phyloP scores from a whole-genome alignment of 2,797 vertebrate genomes.

The Gephyroberyx darwinii region DNA sequence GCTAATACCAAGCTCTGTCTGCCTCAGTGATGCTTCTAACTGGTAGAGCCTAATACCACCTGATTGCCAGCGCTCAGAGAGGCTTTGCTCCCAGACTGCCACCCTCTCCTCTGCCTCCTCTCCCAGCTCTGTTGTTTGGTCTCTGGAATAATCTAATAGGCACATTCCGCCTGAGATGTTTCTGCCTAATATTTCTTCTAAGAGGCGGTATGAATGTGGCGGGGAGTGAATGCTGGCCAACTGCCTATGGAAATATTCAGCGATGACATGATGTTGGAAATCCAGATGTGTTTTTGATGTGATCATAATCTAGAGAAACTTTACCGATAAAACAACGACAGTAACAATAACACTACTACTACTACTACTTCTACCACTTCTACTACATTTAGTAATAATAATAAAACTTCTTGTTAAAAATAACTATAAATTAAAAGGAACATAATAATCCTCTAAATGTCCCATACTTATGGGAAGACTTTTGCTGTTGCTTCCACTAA shows the following conservation, averaged over 20 bases:
- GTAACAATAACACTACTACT: too few species aligned
- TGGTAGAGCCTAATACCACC: slow-evolving; percentile 64
- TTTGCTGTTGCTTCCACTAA: too few species aligned
- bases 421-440: too few species aligned
- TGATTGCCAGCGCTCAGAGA: slow-evolving; percentile 67
- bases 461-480: too few species aligned
- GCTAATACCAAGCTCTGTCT: slow-evolving; percentile 61
- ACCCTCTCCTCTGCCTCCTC: slow-evolving; percentile 58
- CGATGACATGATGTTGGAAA: slow-evolving; percentile 23
- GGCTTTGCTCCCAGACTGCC: slow-evolving; percentile 68
- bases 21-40: slow-evolving; percentile 56
- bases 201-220: slow-evolving; percentile 31
- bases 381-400: too few species aligned
- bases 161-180: slow-evolving; percentile 69
- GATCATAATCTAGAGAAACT: too few species aligned
- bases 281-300: neutral
- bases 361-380: too few species aligned
- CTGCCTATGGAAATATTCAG: slow-evolving; percentile 46
- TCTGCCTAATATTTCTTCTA: slow-evolving; percentile 59
- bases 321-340: too few species aligned
- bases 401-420: too few species aligned
- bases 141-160: slow-evolving; percentile 76
- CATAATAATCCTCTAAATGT: too few species aligned
- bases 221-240: slow-evolving; percentile 32
- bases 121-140: slow-evolving; percentile 62